phyloP scores from a whole-genome alignment of 2,113 vertebrate genomes.

The Callocephalon fimbriatum region DNA sequence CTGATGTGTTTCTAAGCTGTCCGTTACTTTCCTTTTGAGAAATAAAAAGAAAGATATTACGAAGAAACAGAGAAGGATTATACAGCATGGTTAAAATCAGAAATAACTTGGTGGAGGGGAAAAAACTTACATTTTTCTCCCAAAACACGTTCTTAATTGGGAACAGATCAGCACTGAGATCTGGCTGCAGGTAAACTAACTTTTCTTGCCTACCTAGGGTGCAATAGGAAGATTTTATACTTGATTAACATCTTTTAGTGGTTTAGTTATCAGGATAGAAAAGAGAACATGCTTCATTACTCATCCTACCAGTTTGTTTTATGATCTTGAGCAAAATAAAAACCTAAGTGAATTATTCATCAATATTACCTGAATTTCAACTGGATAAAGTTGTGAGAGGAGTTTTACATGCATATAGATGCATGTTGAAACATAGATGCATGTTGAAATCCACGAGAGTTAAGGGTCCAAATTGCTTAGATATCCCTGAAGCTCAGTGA shows the following conservation, averaged over 20 bases:
- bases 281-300: background rate
- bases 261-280: background rate
- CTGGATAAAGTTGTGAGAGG: background rate
- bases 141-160: background rate
- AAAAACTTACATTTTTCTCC: background rate
- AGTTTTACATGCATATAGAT: background rate
- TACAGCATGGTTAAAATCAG: background rate
- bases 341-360: background rate
- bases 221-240: background rate
- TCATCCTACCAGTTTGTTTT: background rate
- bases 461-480: background rate
- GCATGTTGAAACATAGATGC: background rate
- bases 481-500: background rate
- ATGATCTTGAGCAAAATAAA: background rate
- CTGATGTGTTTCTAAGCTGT: constrained; percentile 30
- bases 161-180: background rate
- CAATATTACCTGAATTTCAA: background rate
- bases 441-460: background rate
- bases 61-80: background rate
- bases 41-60: background rate
- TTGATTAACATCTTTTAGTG: background rate
- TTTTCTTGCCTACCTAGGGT: background rate
- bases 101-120: background rate
- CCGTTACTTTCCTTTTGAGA: background rate
- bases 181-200: background rate